A percentile compares a stretch with the other conserved stretches of the same genome.
phyloP scores from a whole-genome alignment of 2,113 vertebrate genomes.

The Orientallactaga bullata region DNA sequence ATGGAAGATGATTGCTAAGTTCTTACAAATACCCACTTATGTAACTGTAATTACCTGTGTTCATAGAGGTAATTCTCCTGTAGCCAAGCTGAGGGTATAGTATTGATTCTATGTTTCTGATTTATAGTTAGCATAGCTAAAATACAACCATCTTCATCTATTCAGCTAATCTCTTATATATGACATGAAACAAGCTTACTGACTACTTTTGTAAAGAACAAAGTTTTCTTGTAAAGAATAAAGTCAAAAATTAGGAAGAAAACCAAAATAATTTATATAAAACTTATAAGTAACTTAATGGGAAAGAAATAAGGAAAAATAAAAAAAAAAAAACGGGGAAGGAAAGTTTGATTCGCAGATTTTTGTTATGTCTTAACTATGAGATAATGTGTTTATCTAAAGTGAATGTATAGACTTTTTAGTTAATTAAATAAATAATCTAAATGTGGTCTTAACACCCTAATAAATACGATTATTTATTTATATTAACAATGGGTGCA shows the following conservation, averaged over 20 bases:
- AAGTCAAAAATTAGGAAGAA: not conserved
- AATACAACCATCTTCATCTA: not conserved
- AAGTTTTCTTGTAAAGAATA: too few species aligned
- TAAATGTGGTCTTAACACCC: not conserved
- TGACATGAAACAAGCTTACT: not conserved
- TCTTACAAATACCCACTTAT: not conserved
- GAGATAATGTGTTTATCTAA: not conserved
- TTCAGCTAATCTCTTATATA: not conserved
- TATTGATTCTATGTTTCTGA: not conserved
- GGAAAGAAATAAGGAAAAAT: not conserved
- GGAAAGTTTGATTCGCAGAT: not conserved
- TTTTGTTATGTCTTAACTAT: not conserved
- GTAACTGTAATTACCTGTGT: not conserved
- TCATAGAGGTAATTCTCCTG: not conserved
- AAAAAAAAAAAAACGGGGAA: not conserved
- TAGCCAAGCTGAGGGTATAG: not conserved
- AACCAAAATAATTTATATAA: not conserved
- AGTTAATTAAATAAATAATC: not conserved
- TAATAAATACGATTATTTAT: not conserved
- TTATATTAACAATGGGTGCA: not conserved
- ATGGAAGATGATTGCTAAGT: not conserved
- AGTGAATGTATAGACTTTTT: not conserved
- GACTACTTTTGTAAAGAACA: not conserved
- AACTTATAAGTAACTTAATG: not conserved
- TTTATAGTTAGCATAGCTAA: not conserved